These are phyloP conservation scores for Coranthus polyacanthus DNA, from an alignment of 2,797 vertebrate genomes.

Conservation along the genomic window DNA sequence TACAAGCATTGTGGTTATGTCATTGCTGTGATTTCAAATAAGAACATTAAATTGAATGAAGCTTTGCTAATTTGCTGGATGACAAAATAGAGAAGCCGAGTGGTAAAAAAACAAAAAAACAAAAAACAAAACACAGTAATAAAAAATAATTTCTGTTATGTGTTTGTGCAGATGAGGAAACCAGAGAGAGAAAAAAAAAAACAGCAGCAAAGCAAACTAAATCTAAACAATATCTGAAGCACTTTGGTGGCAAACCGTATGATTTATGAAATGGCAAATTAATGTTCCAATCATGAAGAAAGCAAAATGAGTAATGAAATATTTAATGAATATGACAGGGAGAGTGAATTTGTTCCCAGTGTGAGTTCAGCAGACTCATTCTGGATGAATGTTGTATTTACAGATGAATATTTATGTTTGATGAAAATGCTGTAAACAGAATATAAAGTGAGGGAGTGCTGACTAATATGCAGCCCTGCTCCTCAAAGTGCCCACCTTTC, in stretches of 20 bases:
- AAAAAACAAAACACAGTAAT: not conserved
- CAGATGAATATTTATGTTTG: constrained; percentile 8
- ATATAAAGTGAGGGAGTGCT: not conserved
- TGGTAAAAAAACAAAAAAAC: too few relatives aligned
- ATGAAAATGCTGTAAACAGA: not conserved
- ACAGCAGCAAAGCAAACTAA: not conserved
- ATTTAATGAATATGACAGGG: constrained; percentile 1
- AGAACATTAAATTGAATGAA: not conserved
- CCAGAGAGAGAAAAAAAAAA: not conserved
- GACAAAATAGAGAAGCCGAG: constrained; percentile 10
- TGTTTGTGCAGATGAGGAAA: constrained; percentile 19
- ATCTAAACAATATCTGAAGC: not conserved
- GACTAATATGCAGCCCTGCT: not conserved
- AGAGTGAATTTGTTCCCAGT: not conserved
- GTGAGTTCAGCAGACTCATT: not conserved
- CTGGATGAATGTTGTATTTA: not conserved
- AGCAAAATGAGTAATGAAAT: constrained; percentile 1
- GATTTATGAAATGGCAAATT: constrained; percentile 8
- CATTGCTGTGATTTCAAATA: not conserved
- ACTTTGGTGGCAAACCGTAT: not conserved
- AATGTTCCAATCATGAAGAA: constrained; percentile 10
- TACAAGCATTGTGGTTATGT: constrained; percentile 5
- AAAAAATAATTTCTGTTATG: constrained; percentile 5
- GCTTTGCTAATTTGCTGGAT: constrained; percentile 10
- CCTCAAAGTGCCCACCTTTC: constrained; percentile 1